These are phyloP conservation scores for Oryzias curvinotus DNA, from an alignment of 2,113 vertebrate species.

Conservation along the genomic window DNA sequence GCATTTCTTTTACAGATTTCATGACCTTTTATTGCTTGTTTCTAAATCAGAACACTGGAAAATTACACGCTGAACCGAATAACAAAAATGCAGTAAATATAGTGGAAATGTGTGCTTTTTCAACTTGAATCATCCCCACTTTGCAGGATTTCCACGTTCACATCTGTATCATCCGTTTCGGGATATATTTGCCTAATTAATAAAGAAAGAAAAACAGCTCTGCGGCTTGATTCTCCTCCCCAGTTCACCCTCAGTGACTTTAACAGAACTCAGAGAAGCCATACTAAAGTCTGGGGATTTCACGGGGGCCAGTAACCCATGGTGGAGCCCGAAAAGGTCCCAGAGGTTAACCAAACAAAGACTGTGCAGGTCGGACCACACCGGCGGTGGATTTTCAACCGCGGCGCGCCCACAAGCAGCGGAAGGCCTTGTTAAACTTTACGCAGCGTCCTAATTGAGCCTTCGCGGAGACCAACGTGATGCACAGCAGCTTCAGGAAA, in stretches of 20 bases:
- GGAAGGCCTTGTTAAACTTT: constrained; percentile 84
- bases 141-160: background rate
- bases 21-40: too few relatives aligned
- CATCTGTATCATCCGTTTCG: constrained; percentile 2
- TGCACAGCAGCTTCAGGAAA: constrained; percentile 4
- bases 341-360: constrained; percentile 94
- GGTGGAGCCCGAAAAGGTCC: constrained; percentile 84
- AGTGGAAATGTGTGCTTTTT: too few relatives aligned
- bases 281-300: constrained; percentile 60
- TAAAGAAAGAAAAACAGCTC: constrained; percentile 17
- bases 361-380: constrained; percentile 90
- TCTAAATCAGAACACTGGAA: too few relatives aligned
- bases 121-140: background rate
- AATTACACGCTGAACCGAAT: too few relatives aligned
- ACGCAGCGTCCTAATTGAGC: constrained; percentile 80
- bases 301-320: constrained; percentile 54
- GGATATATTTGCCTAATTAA: constrained; percentile 11
- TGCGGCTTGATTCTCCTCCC: constrained; percentile 10
- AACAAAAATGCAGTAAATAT: too few relatives aligned
- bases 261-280: constrained; percentile 50
- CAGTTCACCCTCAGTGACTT: constrained; percentile 45
- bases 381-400: constrained; percentile 80
- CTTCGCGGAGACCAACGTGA: constrained; percentile 73
- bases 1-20: too few relatives aligned
- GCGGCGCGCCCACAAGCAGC: constrained; percentile 82